Evolutionary conservation across 1,140 invertebrate genomes (phyloP).

Genomic region (Centruroides sculpturatus): DNA sequence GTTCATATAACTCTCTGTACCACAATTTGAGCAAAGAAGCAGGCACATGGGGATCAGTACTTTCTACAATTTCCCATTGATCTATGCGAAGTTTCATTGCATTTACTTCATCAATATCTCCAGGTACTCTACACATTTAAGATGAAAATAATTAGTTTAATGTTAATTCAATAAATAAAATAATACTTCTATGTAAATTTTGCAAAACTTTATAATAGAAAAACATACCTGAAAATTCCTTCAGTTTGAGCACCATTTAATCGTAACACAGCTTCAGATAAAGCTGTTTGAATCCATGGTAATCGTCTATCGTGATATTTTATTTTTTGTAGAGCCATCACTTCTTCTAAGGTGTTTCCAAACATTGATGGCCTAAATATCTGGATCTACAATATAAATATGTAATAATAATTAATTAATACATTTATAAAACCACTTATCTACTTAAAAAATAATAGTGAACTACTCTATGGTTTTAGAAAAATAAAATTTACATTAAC

Average conservation of each 20-base stretch:
- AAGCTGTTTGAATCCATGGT: constrained; percentile 91
- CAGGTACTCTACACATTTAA: constrained; percentile 32
- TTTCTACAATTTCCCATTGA: constrained; percentile 46
- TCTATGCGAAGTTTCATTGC: constrained; percentile 72
- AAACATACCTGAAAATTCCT: constrained; percentile 45
- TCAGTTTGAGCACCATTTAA: constrained; percentile 44
- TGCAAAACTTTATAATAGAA: too few relatives aligned
- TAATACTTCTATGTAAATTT: too few relatives aligned
- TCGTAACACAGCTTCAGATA: constrained; percentile 70
- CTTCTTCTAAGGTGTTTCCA: constrained; percentile 79
- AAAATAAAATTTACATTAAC: too few relatives aligned
- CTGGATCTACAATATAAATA: constrained; percentile 45
- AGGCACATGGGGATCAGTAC: constrained; percentile 76
- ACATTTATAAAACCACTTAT: too few relatives aligned
- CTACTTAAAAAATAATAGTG: too few relatives aligned
- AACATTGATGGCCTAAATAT: constrained; percentile 93
- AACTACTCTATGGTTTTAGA: too few relatives aligned
- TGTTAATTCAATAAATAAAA: too few relatives aligned
- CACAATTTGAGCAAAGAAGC: constrained; percentile 88
- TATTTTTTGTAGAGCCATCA: constrained; percentile 79
- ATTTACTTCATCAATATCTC: constrained; percentile 89
- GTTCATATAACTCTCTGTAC: constrained; percentile 90
- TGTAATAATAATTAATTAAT: too few relatives aligned
- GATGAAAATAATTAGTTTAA: too few relatives aligned
- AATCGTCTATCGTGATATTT: constrained; percentile 67